Base-by-base conservation (phyloP, 1,140 invertebrate species). In the Solen grandis region DNA sequence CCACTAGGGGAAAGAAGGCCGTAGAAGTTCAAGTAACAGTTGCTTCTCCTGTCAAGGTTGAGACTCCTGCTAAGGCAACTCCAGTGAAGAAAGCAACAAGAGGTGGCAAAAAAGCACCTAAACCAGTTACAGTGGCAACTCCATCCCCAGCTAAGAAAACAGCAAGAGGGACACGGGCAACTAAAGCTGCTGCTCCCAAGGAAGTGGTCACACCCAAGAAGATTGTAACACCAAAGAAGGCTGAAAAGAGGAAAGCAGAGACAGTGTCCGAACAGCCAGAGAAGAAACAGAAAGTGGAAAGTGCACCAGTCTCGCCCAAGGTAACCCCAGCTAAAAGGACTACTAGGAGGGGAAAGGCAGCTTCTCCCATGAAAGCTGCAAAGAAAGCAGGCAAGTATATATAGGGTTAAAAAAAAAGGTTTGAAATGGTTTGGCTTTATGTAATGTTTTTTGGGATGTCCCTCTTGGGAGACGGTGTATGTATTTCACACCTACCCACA, bases 291-390 rank as follows among this genome's bases (percentile, higher is more conserved):
- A n/a, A n/a, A n/a, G n/a, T n/a, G n/a, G n/a, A n/a, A n/a, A n/a
- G n/a, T n/a, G n/a, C n/a, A n/a, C n/a, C n/a, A n/a, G n/a, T n/a
- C n/a, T n/a, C 8, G 19, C n/a, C 27, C 33, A 55, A 38, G 55
- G 16, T 57, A 50, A 65, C 73, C 16, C 73, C 60, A 36, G 62
- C 73, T 8, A 76, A 76, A 29, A 65, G 59, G 46, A 22, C 41
- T 52, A 65, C 57, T 16, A 4, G 33, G 25, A 60, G 27, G 29
- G 29, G 55, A 4, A 74, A 74, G 27, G 70, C 27, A 41, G 55
- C n/a, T 13, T 55, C 74, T 10, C 62, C 74, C 14, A 57, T 41
- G 8, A 73, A 59, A 60, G 0, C 29, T 35, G 41, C 41, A 46
- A 8, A 46, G 41, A 46, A 46, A 46, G 41, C 41, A 10, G 41